Evolutionary conservation across 2,888 invertebrate genomes (phyloP).

Genomic region (Apotomis turbidana): DNA sequence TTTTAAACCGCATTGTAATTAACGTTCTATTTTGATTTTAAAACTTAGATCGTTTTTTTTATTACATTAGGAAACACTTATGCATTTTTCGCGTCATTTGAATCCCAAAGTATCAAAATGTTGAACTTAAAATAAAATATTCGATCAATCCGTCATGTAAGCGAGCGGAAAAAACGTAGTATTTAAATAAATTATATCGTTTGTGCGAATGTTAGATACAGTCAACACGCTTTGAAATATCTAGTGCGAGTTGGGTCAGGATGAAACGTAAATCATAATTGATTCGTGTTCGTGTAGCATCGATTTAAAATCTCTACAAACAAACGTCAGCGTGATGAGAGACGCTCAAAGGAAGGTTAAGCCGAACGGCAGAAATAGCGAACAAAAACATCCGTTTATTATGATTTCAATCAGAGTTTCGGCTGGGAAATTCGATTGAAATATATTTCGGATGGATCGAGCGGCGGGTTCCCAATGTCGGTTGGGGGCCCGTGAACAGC

Average conservation of each 20-base stretch:
- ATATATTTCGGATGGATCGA: slow-evolving; percentile 5
- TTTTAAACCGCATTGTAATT: no score
- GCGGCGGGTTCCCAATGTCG: slow-evolving; percentile 29
- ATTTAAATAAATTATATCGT: neutral
- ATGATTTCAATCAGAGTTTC: slow-evolving; percentile 30
- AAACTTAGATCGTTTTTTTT: no score
- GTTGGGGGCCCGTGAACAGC: slow-evolving; percentile 51
- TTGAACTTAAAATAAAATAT: no score
- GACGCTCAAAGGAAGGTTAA: slow-evolving; percentile 43
- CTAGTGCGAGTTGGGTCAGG: slow-evolving; percentile 34
- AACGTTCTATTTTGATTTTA: no score
- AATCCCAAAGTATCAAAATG: neutral
- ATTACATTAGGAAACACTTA: no score
- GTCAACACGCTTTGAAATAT: slow-evolving; percentile 42
- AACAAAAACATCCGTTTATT: slow-evolving; percentile 42
- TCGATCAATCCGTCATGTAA: no score
- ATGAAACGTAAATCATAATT: slow-evolving; percentile 35
- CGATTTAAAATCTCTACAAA: slow-evolving; percentile 36
- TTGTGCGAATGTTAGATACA: slow-evolving; percentile 3
- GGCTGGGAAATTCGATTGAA: slow-evolving; percentile 6
- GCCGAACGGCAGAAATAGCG: slow-evolving; percentile 47
- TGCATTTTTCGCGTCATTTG: no score
- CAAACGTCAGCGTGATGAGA: slow-evolving; percentile 39
- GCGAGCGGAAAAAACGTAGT: neutral
- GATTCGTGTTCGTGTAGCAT: slow-evolving; percentile 33